phyloP scores from a whole-genome alignment of 2,113 vertebrate genomes.

The Perca schrenkii region DNA sequence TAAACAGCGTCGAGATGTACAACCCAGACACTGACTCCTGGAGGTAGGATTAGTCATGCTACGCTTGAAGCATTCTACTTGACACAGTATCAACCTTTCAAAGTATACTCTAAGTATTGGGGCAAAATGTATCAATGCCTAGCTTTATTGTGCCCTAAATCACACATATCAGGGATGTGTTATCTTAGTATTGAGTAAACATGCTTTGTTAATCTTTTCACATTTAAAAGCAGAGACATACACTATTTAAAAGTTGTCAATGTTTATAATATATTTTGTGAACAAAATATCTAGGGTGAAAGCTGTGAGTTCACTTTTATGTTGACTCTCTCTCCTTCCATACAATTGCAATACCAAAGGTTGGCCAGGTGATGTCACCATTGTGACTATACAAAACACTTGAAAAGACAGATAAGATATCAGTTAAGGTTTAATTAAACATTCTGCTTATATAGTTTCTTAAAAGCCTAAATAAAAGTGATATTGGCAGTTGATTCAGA shows the following conservation, averaged over 20 bases:
- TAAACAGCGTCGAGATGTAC: constrained; percentile 84
- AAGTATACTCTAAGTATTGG: not conserved
- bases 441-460: too few species aligned
- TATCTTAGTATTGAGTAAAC: too few species aligned
- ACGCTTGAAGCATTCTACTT: not conserved
- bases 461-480: not conserved
- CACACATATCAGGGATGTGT: not conserved
- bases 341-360: not conserved
- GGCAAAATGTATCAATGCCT: not conserved
- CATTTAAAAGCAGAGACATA: not conserved
- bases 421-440: too few species aligned
- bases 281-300: not conserved
- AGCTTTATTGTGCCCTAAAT: not conserved
- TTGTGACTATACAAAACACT: not conserved
- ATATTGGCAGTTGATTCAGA: not conserved
- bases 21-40: constrained; percentile 74
- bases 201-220: too few species aligned
- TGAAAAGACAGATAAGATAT: not conserved
- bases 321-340: not conserved
- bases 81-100: not conserved
- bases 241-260: not conserved
- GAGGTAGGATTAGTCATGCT: constrained; percentile 73
- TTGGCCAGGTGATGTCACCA: constrained; percentile 23
- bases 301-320: not conserved
- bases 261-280: not conserved